Conservation (phyloP, 2,797 vertebrate genomes). For the Rhincodon typus region DNA sequence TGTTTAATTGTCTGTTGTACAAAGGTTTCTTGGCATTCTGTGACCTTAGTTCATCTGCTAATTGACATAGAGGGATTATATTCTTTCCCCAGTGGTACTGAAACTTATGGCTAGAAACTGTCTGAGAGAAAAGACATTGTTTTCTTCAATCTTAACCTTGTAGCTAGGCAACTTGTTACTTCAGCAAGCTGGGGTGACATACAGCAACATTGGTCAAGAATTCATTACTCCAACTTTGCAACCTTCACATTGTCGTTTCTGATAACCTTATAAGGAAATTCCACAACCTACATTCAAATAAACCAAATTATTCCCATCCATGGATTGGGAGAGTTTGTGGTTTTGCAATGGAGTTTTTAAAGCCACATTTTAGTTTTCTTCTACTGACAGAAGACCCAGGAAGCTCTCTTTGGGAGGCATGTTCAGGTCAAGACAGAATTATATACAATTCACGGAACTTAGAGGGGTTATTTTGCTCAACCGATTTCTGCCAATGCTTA, state of each 20-base stretch:
- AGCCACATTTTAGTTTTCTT: background rate
- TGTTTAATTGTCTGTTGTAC: background rate
- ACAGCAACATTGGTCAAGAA: background rate
- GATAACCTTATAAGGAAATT: background rate
- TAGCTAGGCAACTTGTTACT: background rate
- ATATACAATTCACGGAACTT: background rate
- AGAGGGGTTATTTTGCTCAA: background rate
- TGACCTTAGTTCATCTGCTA: background rate
- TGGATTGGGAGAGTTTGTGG: background rate
- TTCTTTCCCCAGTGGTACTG: background rate
- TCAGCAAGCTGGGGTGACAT: background rate
- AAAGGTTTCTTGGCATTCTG: background rate
- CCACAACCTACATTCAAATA: background rate
- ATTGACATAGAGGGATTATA: background rate
- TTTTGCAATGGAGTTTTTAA: background rate
- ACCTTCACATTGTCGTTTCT: background rate
- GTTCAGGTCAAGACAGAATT: background rate
- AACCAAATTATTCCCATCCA: background rate
- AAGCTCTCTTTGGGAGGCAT: background rate
- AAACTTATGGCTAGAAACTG: background rate
- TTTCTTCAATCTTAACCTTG: background rate
- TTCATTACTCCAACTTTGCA: background rate
- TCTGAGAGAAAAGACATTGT: background rate
- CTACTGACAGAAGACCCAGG: background rate
- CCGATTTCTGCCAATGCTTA: background rate